A percentile compares a stretch with the other conserved stretches of the same genome.
Conservation (phyloP, 2,888 invertebrate species). For the Sphaerophoria taeniata region DNA sequence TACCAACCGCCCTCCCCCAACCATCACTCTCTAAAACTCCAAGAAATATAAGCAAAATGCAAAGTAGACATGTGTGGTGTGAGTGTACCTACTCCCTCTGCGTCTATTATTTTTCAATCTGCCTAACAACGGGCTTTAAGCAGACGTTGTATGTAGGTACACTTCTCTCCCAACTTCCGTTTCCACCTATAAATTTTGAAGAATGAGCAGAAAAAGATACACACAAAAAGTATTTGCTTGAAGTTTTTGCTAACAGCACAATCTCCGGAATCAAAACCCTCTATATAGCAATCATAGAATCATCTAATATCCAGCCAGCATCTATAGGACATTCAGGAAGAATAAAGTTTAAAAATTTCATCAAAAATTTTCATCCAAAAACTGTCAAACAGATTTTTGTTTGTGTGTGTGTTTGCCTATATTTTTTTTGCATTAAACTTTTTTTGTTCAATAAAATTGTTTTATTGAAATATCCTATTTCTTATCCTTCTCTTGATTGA, state of each 20-base stretch:
- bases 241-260: slow-evolving; percentile 42
- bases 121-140: slow-evolving; percentile 37
- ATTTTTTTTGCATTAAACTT: slow-evolving; percentile 18
- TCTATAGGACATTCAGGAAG: not conserved
- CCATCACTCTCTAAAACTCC: not conserved
- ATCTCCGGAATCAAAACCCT: too few relatives aligned
- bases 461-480: slow-evolving; percentile 29
- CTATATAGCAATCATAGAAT: not conserved
- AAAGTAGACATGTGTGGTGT: not conserved
- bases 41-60: slow-evolving; percentile 2
- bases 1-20: not conserved
- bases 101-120: slow-evolving; percentile 67
- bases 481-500: slow-evolving; percentile 16
- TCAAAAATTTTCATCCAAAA: slow-evolving; percentile 13
- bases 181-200: not conserved
- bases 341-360: slow-evolving; percentile 37
- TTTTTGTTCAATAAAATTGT: not conserved
- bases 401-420: not conserved
- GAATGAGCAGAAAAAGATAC: slow-evolving; percentile 32
- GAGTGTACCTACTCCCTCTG: not conserved
- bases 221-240: slow-evolving; percentile 22
- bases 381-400: slow-evolving; percentile 17
- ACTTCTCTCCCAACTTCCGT: not conserved
- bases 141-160: not conserved
- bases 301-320: not conserved